These are phyloP conservation scores for Molanna angustata DNA, from an alignment of 2,888 invertebrate genomes.

Conservation along the genomic window DNA sequence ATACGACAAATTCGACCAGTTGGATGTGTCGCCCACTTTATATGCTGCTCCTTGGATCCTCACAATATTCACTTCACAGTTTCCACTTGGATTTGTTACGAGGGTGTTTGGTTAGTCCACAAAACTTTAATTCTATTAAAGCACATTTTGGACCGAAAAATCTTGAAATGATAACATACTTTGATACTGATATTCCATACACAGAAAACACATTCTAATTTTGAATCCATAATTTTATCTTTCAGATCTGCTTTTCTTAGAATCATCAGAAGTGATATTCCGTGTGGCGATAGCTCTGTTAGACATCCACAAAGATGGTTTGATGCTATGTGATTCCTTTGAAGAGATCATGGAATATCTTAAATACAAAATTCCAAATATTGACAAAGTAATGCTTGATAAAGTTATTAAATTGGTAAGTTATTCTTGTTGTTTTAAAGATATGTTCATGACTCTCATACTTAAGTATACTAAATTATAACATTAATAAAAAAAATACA, in stretches of 20 bases:
- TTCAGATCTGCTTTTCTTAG: conserved; percentile 84
- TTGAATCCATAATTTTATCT: too few species aligned
- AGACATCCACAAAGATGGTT: conserved; percentile 77
- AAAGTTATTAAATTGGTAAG: conserved; percentile 80
- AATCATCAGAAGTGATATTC: conserved; percentile 87
- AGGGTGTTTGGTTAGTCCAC: conserved; percentile 77
- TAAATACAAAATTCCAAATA: conserved; percentile 73
- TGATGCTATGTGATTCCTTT: conserved; percentile 83
- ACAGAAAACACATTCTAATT: too few species aligned
- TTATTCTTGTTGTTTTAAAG: too few species aligned
- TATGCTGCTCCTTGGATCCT: conserved; percentile 98
- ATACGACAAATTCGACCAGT: conserved; percentile 79
- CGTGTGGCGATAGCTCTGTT: conserved; percentile 83
- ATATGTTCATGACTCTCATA: too few species aligned
- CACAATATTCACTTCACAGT: conserved; percentile 94
- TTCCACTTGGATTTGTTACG: conserved; percentile 92
- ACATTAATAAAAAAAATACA: too few species aligned
- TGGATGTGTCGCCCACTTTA: conserved; percentile 90
- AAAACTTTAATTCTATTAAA: too few species aligned
- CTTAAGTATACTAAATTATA: too few species aligned
- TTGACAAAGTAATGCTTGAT: conserved; percentile 67
- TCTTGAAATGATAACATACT: too few species aligned
- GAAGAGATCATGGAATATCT: conserved; percentile 93
- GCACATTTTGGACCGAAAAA: too few species aligned
- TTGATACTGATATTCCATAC: too few species aligned